Base-by-base conservation (phyloP, 2,797 vertebrate species). In the Mallotus villosus region DNA sequence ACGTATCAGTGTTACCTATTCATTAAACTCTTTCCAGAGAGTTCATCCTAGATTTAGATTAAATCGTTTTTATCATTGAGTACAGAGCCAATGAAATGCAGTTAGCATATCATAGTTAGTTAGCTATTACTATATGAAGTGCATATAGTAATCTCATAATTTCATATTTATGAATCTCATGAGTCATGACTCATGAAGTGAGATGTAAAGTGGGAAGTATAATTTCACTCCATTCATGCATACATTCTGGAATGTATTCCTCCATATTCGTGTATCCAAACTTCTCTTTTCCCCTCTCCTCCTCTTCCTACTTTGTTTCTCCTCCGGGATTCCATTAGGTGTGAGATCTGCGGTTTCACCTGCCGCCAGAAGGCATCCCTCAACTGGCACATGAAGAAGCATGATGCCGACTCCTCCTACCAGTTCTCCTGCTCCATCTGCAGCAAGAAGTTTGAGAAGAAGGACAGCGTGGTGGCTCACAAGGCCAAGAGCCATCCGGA, bases 321-420 rank as follows among this genome's bases (percentile, higher is more conserved):
- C 12, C 27, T 25, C 66, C 19, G 5, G 19, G 29, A 6, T 46
- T 46, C n/a, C 32, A 37, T 58, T 58, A 98, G 97, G 85, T 99
- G 97, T 73, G 97, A 99, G 93, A 98, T 99, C 85, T 99, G 97
- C 19, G 97, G 97, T 51, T 99, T 99, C 86, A 98, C 97, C 11
- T 99, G 97, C 85, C 94, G 97, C 69, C 97, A 99, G 89, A 99
- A 99, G 89, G 97, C 97, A 0, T 98, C 97, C 60, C 94, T 99
- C 68, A 99, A 99, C 90, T 99, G 97, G 97, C 97, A 99, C 91
- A 99, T 99, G 97, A 98, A 98, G 93, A 98, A 99, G 74, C 97
- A 98, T 0, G 97, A 98, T 0, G 97, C 96, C 0, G 96, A 97
- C 65, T 95, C 97, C 83, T 95, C 95, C 74, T 99, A 99, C 86